Evolutionary conservation across 37 sponge, comb jelly and placozoan genomes (phyloP).

Genomic region (Chondrilla cf. caribensis): DNA sequence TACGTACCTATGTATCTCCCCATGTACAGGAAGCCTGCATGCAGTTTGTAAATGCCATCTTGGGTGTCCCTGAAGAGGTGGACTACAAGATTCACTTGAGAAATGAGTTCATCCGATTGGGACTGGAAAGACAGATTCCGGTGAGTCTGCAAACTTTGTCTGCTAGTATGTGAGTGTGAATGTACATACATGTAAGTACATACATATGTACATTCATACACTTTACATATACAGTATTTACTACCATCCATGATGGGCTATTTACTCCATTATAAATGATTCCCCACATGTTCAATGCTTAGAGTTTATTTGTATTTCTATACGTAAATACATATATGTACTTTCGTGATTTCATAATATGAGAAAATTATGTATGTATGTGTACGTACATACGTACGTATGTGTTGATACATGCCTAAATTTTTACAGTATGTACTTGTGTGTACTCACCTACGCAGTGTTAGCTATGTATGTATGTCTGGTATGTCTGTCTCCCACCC

Average conservation of each 20-base stretch:
- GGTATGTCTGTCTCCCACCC: neutral
- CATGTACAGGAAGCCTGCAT: conserved; percentile 64
- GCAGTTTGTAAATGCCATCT: conserved; percentile 95
- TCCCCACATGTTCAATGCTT: too few species aligned
- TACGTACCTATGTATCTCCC: neutral
- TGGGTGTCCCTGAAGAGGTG: conserved; percentile 88
- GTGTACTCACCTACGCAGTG: neutral
- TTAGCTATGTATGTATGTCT: neutral
- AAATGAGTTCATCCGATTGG: conserved; percentile 95
- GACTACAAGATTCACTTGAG: conserved; percentile 92
- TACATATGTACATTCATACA: too few species aligned
- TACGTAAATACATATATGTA: too few species aligned
- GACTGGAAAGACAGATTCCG: conserved; percentile 56
- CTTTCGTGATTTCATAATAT: too few species aligned
- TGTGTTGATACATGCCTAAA: neutral
- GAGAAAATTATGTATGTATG: too few species aligned
- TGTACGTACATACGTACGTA: neutral
- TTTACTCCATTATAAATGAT: too few species aligned
- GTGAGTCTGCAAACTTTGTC: conserved; percentile 30
- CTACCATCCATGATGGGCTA: too few species aligned
- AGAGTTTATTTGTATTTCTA: too few species aligned
- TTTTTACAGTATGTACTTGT: neutral
- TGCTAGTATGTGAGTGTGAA: too few species aligned
- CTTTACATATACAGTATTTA: too few species aligned
- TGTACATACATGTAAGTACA: too few species aligned